Conservation (phyloP, 2,113 vertebrate genomes). For the Lepus europaeus region DNA sequence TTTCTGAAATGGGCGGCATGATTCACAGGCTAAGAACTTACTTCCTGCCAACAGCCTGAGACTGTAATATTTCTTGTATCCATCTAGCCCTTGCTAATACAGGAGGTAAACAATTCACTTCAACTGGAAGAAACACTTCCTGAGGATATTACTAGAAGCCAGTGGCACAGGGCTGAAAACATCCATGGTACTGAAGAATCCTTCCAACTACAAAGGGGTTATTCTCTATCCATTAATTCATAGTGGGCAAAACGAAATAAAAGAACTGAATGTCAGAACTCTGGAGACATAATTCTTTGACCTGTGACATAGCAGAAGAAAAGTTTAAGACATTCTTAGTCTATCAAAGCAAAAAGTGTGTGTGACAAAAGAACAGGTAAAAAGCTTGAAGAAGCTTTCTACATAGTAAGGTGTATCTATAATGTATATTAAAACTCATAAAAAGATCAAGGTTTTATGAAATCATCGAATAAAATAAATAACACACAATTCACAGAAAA, state of each 20-base stretch:
- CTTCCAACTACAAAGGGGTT: not conserved
- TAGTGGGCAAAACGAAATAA: constrained; percentile 21
- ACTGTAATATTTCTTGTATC: constrained; percentile 57
- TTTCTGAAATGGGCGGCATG: constrained; percentile 20
- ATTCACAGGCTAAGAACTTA: constrained; percentile 13
- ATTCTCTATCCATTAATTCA: not conserved
- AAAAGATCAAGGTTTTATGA: constrained; percentile 32
- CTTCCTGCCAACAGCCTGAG: constrained; percentile 54
- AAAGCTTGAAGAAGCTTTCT: not conserved
- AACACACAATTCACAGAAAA: not conserved
- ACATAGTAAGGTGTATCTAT: not conserved
- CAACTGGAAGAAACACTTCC: constrained; percentile 55
- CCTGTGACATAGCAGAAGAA: not conserved
- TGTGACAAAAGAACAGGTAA: not conserved
- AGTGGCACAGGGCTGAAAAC: not conserved
- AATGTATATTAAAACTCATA: constrained; percentile 1
- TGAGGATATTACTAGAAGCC: not conserved
- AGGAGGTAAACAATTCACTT: constrained; percentile 37
- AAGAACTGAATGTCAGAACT: not conserved
- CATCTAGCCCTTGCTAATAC: constrained; percentile 18
- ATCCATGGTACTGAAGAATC: not conserved
- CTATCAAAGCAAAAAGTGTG: not conserved
- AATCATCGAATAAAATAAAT: constrained; percentile 4
- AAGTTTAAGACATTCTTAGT: not conserved
- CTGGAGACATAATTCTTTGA: not conserved